Conservation (phyloP, 2,113 vertebrate genomes). For the Hypocryptadius cinnamomeus region DNA sequence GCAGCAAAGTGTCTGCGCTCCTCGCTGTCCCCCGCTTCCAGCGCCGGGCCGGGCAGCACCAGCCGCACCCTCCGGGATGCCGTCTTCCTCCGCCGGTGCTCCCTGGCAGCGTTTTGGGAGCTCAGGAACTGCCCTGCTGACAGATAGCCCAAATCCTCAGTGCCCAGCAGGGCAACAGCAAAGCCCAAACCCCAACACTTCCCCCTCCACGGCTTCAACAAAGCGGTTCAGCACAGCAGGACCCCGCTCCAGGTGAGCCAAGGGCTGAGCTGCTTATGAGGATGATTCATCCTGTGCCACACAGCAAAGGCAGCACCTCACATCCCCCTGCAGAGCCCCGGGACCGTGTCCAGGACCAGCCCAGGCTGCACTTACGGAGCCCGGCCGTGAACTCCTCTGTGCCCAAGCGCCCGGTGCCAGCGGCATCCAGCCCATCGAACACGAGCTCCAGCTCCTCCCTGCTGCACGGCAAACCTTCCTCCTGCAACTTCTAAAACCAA, state of each 20-base stretch:
- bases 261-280: fast-evolving
- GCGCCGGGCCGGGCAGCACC: neutral
- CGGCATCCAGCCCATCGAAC: constrained; percentile 65
- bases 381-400: constrained; percentile 53
- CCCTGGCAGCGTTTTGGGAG: neutral
- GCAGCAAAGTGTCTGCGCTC: constrained; percentile 58
- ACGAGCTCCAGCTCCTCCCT: constrained; percentile 60
- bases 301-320: neutral
- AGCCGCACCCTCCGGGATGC: neutral
- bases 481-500: constrained; percentile 49
- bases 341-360: fast-evolving
- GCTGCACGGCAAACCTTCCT: constrained; percentile 23
- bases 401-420: constrained; percentile 44
- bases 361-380: constrained; percentile 56
- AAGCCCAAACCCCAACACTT: neutral
- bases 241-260: fast-evolving
- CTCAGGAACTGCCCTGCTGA: constrained; percentile 48
- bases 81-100: neutral
- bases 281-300: neutral
- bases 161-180: neutral
- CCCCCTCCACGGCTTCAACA: fast-evolving
- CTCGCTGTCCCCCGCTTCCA: neutral
- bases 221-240: fast-evolving
- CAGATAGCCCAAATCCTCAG: neutral
- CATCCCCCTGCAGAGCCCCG: fast-evolving